Evolutionary conservation across 2,113 vertebrate genomes (phyloP).

Genomic region (Steatornis caripensis): DNA sequence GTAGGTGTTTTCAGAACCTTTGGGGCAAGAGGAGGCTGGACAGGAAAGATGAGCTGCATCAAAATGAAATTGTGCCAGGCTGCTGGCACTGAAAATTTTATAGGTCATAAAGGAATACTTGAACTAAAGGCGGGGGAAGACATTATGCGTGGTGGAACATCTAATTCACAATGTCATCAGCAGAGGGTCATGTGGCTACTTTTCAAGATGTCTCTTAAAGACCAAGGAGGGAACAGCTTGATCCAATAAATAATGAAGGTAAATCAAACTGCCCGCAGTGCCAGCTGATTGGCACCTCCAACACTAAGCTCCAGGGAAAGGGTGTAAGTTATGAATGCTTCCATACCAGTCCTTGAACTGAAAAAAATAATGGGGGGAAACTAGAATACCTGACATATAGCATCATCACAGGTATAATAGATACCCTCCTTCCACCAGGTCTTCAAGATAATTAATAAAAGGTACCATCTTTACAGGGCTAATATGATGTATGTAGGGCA

Average conservation of each 20-base stretch:
- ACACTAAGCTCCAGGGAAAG: not conserved
- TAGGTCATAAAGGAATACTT: not conserved
- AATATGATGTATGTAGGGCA: no score
- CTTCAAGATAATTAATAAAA: not conserved
- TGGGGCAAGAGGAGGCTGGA: not conserved
- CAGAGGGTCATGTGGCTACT: not conserved
- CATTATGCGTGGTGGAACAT: not conserved
- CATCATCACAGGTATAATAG: not conserved
- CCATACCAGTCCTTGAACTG: not conserved
- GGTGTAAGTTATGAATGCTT: not conserved
- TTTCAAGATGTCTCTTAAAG: not conserved
- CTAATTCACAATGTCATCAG: not conserved
- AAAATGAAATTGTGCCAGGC: not conserved
- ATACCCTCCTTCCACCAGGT: not conserved
- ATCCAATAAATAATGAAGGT: not conserved
- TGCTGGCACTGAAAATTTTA: not conserved
- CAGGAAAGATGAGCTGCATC: not conserved
- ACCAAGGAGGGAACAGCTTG: not conserved
- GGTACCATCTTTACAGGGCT: not conserved
- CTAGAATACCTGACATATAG: not conserved
- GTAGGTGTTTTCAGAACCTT: not conserved
- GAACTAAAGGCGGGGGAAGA: not conserved
- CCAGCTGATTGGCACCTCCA: not conserved
- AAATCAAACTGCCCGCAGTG: not conserved
- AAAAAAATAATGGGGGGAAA: not conserved